Evolutionary conservation across 2,888 invertebrate genomes (phyloP).

Genomic region (Tiliacea citrago): DNA sequence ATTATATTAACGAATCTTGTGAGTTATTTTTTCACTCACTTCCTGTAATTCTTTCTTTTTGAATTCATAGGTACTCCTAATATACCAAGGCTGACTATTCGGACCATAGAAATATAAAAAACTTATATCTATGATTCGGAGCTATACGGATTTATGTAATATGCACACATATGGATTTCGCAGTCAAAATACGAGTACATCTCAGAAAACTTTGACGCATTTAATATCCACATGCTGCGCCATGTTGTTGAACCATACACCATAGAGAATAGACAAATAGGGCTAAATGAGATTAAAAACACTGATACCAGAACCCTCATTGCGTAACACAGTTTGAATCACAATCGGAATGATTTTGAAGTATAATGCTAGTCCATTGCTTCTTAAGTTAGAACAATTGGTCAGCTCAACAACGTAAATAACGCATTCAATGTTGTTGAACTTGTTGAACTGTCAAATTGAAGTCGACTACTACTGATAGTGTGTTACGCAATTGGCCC

Average conservation of each 20-base stretch:
- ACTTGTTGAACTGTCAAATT: too few species aligned
- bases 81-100: neutral
- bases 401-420: too few species aligned
- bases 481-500: too few species aligned
- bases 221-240: neutral
- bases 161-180: neutral
- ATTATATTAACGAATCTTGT: too few species aligned
- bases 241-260: neutral
- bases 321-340: too few species aligned
- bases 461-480: too few species aligned
- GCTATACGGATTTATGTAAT: neutral
- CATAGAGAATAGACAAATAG: neutral
- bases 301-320: constrained; percentile 5
- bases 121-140: too few species aligned
- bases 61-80: neutral
- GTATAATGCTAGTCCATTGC: too few species aligned
- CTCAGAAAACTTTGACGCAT: neutral
- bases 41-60: neutral
- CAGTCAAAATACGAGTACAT: neutral
- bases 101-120: too few species aligned
- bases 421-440: too few species aligned
- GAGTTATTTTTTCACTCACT: neutral
- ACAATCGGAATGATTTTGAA: too few species aligned
- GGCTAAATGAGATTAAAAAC: constrained; percentile 1
- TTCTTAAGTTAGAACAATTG: too few species aligned